A percentile compares a stretch with the other conserved stretches of the same genome.
phyloP scores from a whole-genome alignment of 2,888 invertebrate species.

The Argyresthia albistria region DNA sequence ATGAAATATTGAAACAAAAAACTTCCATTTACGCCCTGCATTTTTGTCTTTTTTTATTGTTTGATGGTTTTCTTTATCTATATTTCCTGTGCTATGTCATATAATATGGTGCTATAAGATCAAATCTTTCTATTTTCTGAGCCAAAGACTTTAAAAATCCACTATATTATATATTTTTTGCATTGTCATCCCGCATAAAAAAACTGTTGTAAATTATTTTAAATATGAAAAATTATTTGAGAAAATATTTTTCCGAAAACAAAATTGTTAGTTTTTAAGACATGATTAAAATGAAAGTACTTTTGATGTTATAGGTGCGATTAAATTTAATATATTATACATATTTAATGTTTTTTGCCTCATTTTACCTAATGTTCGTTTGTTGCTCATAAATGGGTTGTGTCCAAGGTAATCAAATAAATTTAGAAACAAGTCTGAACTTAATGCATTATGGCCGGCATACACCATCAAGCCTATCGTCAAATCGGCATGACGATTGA shows the following conservation, averaged over 20 bases:
- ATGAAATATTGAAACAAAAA: no score
- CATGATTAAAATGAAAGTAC: constrained; percentile 23
- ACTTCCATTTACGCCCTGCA: not conserved
- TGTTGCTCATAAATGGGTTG: no score
- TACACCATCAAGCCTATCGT: no score
- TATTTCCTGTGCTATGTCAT: constrained; percentile 29
- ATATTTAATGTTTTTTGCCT: constrained; percentile 49
- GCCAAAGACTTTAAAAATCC: constrained; percentile 45
- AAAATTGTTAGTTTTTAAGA: constrained; percentile 15
- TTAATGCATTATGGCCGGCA: no score
- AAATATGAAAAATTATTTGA: constrained; percentile 13
- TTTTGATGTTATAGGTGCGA: constrained; percentile 61
- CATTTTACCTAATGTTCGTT: no score
- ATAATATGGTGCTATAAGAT: constrained; percentile 62
- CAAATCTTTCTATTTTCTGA: constrained; percentile 49
- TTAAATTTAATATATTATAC: constrained; percentile 64
- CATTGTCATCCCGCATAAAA: not conserved
- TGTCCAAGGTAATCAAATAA: no score
- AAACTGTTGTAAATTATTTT: constrained; percentile 1
- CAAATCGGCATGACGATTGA: no score
- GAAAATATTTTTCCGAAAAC: constrained; percentile 42
- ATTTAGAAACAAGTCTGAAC: no score
- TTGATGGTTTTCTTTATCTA: constrained; percentile 17
- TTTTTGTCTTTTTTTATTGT: constrained; percentile 12
- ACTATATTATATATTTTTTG: not conserved